Evolutionary conservation across 2,797 vertebrate genomes (phyloP), one percentile per base, ranked within the genome.

Genomic region (Petrocephalus sullivani): DNA sequence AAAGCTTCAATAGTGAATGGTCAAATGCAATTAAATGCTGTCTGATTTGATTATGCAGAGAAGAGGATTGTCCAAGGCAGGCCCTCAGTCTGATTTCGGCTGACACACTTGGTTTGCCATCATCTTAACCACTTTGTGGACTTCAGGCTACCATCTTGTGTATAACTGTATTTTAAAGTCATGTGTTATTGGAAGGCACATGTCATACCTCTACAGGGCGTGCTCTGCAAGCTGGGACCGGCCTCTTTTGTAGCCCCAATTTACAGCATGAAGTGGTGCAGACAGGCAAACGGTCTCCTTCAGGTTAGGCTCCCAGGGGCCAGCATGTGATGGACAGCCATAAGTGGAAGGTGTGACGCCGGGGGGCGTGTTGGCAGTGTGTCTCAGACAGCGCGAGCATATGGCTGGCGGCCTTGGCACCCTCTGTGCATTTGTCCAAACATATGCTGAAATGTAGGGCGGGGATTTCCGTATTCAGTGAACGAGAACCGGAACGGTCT

Each of bases 311-410:
- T 0, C 87, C 93, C 91, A 89, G 75, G 87, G 90, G 92, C 93
- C 87, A 90, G 90, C 90, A 86, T 91, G 90, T 94, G 92, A 92
- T 92, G 92, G 94, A 94, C 93, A 91, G 91, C 90, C 92, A 91
- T 95, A 95, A 95, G 87, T 54, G 81, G 89, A 85, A 75, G 91
- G 71, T 83, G 89, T 87, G 87, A 28, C 56, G 60, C 71, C 75
- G 89, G 90, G 67, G 86, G 75, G 21, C 46, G 12, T 49, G 86
- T 87, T 91, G 89, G 90, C 92, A 91, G 83, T 89, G 86, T 51
- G 33, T 28, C 64, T 49, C 9, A 85, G 78, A 28, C 23, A 8
- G 51, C 51, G 7, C 21, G 28, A 61, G 12, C 37, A 12, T 41
- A 21, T 58, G 46, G 58, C 41, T 46, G 57, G 56, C 16, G 37